Evolutionary conservation across 2,888 invertebrate genomes (phyloP), one percentile per base, ranked within the genome.

Genomic region (Phyto melanocephala): DNA sequence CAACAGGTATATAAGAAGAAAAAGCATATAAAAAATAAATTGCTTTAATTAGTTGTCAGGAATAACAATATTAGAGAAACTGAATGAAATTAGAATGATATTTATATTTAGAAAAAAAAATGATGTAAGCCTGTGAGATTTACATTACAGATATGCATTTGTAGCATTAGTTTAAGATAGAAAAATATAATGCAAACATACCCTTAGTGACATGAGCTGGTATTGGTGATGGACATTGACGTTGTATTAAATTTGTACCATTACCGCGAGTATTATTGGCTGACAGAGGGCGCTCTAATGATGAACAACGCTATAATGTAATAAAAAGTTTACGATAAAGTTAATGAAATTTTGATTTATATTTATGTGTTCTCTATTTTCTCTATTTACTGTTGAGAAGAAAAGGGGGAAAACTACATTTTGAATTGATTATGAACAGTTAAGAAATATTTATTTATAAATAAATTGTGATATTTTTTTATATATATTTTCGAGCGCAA

Each of bases 211-310:
- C 93, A 90, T 95, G 95, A 83, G 95, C 94, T 82, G 95, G 95
- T 87, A 96, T 92, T 0, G 94, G 94, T 7, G 94, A 94, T 1
- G 95, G 95, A 87, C 95, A 93, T 91, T 91, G 93, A 89, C 83
- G 93, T 92, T 90, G 93, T 92, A 85, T 90, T 88, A 91, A 81
- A 85, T 87, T 89, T 47, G 87, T 86, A 72, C 88, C 87, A 80
- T 88, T 88, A 85, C 88, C 60, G 63, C 89, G 88, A 81, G 87
- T 88, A 58, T 91, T 89, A 68, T 90, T 90, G 72, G 85, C 94
- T n/a, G 95, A 92, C 1, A 92, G 89, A 0, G 96, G 96, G 24
- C 97, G 93, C 91, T 97, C 97, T 86, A 97, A 91, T 0, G 97
- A 97, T n/a, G 97, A 97, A 89, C 96, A 96, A 84, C 96, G 93